These are phyloP conservation scores for Solen grandis DNA, from an alignment of 1,140 invertebrate genomes.

Conservation along the genomic window DNA sequence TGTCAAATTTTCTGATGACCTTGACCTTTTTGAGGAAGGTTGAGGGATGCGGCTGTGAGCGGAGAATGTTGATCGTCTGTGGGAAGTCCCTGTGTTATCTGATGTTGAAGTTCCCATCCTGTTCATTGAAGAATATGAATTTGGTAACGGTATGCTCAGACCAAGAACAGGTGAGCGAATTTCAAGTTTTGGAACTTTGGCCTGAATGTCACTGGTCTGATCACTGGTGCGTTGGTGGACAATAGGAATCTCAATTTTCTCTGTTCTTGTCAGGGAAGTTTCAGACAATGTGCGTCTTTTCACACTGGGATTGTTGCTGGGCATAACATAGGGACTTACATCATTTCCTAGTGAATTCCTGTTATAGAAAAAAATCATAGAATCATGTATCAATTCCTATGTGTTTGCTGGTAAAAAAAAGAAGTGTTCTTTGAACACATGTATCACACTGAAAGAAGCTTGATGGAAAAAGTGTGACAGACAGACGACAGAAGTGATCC, in stretches of 20 bases:
- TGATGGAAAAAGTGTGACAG: too few species aligned
- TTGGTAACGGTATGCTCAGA: slow-evolving; percentile 51
- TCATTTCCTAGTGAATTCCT: slow-evolving; percentile 57
- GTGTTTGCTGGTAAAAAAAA: too few species aligned
- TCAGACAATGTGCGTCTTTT: slow-evolving; percentile 72
- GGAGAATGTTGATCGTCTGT: slow-evolving; percentile 48
- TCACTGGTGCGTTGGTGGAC: background rate
- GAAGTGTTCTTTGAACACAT: too few species aligned
- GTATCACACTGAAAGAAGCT: too few species aligned
- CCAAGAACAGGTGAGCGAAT: slow-evolving; percentile 70
- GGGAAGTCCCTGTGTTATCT: background rate
- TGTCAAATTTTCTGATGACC: slow-evolving; percentile 71
- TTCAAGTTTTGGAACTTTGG: slow-evolving; percentile 75
- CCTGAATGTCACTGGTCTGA: slow-evolving; percentile 42
- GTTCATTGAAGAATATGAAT: slow-evolving; percentile 21
- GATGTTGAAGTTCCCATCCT: slow-evolving; percentile 2
- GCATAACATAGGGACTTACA: background rate
- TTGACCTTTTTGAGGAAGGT: slow-evolving; percentile 61
- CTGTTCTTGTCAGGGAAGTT: slow-evolving; percentile 61
- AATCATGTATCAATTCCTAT: too few species aligned
- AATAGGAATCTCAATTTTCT: slow-evolving; percentile 49
- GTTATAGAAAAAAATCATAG: too few species aligned
- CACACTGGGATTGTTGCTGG: slow-evolving; percentile 51
- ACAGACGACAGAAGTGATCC: too few species aligned
- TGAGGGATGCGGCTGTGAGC: slow-evolving; percentile 37